Percentiles rank a stretch among this genome's conserved stretches.
These are phyloP conservation scores for Oryzias sinensis DNA, from an alignment of 2,797 vertebrate species.

Conservation along the genomic window DNA sequence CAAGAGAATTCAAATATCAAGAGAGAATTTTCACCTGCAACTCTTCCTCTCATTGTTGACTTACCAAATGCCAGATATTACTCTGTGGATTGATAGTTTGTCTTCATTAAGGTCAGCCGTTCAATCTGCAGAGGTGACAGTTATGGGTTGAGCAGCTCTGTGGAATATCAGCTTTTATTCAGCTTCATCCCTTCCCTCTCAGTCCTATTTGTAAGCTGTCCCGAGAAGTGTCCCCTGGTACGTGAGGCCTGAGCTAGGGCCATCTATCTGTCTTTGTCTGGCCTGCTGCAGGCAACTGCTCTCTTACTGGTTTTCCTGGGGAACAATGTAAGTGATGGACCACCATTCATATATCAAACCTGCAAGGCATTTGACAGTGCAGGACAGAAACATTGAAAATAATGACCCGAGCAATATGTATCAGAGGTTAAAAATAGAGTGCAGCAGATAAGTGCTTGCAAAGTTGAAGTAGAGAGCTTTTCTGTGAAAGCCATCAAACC, in stretches of 20 bases:
- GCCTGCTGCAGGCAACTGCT: slow-evolving; percentile 70
- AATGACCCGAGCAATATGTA: slow-evolving; percentile 80
- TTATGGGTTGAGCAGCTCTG: slow-evolving; percentile 75
- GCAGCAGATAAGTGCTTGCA: slow-evolving; percentile 52
- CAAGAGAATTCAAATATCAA: slow-evolving; percentile 58
- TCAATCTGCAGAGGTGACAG: slow-evolving; percentile 73
- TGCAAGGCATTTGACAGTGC: slow-evolving; percentile 73
- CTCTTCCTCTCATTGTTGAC: slow-evolving; percentile 45
- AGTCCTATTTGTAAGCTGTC: slow-evolving; percentile 84
- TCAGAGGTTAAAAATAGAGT: slow-evolving; percentile 76
- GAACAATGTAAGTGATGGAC: slow-evolving; percentile 80
- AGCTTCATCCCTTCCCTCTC: slow-evolving; percentile 73
- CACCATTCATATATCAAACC: slow-evolving; percentile 80
- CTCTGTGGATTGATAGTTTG: slow-evolving; percentile 64
- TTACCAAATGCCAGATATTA: slow-evolving; percentile 63
- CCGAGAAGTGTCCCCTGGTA: slow-evolving; percentile 74
- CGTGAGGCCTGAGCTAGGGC: slow-evolving; percentile 67
- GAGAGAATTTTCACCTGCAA: slow-evolving; percentile 39
- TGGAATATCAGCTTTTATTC: slow-evolving; percentile 80
- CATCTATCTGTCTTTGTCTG: slow-evolving; percentile 80
- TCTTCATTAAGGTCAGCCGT: slow-evolving; percentile 71
- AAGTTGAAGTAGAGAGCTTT: slow-evolving; percentile 58
- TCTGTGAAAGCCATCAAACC: slow-evolving; percentile 51
- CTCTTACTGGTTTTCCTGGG: slow-evolving; percentile 73
- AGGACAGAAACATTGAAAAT: slow-evolving; percentile 76